Conservation (phyloP, 1,140 invertebrate species). For the Cherax destructor region DNA sequence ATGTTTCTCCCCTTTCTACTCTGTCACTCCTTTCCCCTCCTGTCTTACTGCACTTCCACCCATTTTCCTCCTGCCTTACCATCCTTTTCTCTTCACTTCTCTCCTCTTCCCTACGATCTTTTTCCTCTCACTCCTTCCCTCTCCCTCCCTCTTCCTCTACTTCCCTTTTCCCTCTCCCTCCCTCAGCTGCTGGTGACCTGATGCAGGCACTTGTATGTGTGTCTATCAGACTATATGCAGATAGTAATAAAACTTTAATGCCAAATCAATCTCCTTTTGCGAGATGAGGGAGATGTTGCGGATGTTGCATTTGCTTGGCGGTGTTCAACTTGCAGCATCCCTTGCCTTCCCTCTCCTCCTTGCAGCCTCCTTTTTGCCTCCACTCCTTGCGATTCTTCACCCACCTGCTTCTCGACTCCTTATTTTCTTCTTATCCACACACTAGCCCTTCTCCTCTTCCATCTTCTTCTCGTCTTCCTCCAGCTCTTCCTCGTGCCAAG, state of each 20-base stretch:
- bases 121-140: background rate
- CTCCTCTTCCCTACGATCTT: background rate
- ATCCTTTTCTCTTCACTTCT: background rate
- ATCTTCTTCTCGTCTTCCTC: background rate
- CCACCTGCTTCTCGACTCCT: background rate
- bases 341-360: background rate
- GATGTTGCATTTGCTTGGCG: background rate
- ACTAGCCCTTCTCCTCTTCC: background rate
- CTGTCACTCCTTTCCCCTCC: no score
- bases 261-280: slow-evolving; percentile 7
- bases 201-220: background rate
- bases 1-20: no score
- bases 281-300: background rate
- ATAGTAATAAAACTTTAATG: background rate
- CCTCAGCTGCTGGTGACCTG: background rate
- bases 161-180: background rate
- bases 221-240: background rate
- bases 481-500: no score
- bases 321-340: background rate
- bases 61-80: background rate
- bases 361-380: background rate
- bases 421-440: background rate
- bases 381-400: no score
- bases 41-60: background rate
- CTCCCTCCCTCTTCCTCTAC: background rate